These are phyloP conservation scores for Anguilla pacifica DNA, from an alignment of 2,797 vertebrate genomes.

Conservation along the genomic window DNA sequence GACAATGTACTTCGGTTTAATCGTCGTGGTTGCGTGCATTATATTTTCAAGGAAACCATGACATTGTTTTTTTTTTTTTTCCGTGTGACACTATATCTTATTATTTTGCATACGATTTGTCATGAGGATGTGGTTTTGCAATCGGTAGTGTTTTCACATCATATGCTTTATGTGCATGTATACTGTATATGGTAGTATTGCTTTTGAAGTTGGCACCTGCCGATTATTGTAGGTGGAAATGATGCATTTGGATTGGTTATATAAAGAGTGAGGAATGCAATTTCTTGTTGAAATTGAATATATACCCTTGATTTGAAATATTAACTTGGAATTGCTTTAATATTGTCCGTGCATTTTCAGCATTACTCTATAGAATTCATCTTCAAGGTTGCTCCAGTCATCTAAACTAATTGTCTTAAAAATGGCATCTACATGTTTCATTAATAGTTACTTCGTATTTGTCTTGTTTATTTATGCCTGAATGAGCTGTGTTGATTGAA, in stretches of 20 bases:
- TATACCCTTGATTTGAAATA: background rate
- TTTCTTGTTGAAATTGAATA: background rate
- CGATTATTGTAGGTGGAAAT: background rate
- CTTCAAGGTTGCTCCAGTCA: background rate
- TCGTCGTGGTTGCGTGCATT: background rate
- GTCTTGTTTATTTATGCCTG: constrained; percentile 38
- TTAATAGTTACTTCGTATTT: constrained; percentile 37
- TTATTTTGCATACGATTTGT: background rate
- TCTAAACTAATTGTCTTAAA: background rate
- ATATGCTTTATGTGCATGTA: background rate
- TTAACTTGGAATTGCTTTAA: background rate
- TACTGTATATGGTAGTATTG: background rate
- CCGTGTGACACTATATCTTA: background rate
- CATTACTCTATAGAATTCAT: background rate
- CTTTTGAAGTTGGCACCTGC: background rate
- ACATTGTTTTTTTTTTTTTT: background rate
- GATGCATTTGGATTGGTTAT: background rate
- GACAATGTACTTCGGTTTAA: background rate
- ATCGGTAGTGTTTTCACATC: background rate
- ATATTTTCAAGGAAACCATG: constrained; percentile 14
- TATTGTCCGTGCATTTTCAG: background rate
- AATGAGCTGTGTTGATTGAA: background rate
- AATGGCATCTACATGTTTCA: background rate
- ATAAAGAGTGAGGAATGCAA: background rate
- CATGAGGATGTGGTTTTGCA: background rate